phyloP scores from a whole-genome alignment of 2,113 vertebrate species.

The Cranoglanis bouderius region DNA sequence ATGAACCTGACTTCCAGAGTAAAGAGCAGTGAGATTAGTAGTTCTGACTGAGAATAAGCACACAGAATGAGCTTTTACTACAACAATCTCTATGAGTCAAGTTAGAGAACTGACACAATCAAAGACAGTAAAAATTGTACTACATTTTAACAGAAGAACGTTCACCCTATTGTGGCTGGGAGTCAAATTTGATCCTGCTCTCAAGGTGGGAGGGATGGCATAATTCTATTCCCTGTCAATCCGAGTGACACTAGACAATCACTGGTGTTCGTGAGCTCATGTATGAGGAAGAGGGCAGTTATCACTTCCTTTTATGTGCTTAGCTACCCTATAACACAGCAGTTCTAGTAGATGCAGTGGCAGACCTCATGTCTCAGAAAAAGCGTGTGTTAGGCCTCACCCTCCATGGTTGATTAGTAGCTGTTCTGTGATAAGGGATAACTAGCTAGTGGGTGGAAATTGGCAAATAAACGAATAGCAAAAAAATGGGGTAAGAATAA shows the following conservation, averaged over 20 bases:
- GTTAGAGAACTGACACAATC: neutral
- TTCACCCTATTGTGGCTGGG: neutral
- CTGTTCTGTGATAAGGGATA: neutral
- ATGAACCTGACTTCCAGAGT: conserved; percentile 1
- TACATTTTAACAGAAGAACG: neutral
- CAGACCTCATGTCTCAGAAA: neutral
- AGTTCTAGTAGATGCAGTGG: neutral
- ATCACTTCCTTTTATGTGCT: neutral
- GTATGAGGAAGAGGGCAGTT: neutral
- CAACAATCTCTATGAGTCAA: too few species aligned
- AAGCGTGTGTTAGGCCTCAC: neutral
- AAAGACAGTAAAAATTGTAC: neutral
- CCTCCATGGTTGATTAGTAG: neutral
- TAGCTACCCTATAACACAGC: neutral
- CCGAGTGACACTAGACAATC: neutral
- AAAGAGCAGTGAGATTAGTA: neutral
- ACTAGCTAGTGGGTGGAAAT: neutral
- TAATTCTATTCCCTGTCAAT: neutral
- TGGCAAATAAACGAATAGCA: neutral
- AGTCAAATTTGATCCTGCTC: neutral
- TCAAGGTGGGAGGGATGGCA: neutral
- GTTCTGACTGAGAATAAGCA: neutral
- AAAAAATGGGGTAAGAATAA: neutral
- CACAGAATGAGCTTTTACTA: neutral
- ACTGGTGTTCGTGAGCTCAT: neutral